phyloP scores from a whole-genome alignment of 2,797 vertebrate genomes.

The Channallabes apus region DNA sequence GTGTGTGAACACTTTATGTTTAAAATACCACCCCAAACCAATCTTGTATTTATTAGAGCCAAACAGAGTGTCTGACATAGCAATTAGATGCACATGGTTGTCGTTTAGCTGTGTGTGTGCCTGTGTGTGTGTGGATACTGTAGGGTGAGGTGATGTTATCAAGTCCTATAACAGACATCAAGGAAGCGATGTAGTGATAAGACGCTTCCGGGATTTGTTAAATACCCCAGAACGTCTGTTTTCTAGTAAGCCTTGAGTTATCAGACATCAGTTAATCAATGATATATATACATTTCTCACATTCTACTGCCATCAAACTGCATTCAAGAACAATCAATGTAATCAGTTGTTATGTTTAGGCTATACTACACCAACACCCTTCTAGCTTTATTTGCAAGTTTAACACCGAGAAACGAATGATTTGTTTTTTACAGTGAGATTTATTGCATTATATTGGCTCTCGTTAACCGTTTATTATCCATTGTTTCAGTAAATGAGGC shows the following conservation, averaged over 20 bases:
- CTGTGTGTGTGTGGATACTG: neutral
- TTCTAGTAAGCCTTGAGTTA: constrained; percentile 8
- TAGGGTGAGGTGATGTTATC: constrained; percentile 10
- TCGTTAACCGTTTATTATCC: neutral
- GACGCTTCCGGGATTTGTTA: constrained; percentile 36
- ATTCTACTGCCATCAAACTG: constrained; percentile 34
- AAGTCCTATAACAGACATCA: constrained; percentile 26
- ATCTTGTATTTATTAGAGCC: constrained; percentile 64
- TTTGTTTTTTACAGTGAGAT: constrained; percentile 39
- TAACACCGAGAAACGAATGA: constrained; percentile 18
- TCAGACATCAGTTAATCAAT: constrained; percentile 18
- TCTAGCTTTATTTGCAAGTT: constrained; percentile 10
- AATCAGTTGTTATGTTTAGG: constrained; percentile 11
- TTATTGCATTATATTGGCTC: constrained; percentile 42
- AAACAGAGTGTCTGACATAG: constrained; percentile 56
- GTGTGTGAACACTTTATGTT: neutral
- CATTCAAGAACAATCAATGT: constrained; percentile 28
- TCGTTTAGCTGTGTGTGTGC: constrained; percentile 17
- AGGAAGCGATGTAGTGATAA: constrained; percentile 39
- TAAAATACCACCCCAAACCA: too few species aligned
- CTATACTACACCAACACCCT: neutral
- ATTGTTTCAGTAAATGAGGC: constrained; percentile 42
- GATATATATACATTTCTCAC: neutral
- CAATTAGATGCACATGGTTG: constrained; percentile 50
- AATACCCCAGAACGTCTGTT: constrained; percentile 3